A percentile compares a stretch with the other conserved stretches of the same genome.
These are phyloP conservation scores for Zaprionus ornatus DNA, from an alignment of 1,140 invertebrate species.

Conservation along the genomic window DNA sequence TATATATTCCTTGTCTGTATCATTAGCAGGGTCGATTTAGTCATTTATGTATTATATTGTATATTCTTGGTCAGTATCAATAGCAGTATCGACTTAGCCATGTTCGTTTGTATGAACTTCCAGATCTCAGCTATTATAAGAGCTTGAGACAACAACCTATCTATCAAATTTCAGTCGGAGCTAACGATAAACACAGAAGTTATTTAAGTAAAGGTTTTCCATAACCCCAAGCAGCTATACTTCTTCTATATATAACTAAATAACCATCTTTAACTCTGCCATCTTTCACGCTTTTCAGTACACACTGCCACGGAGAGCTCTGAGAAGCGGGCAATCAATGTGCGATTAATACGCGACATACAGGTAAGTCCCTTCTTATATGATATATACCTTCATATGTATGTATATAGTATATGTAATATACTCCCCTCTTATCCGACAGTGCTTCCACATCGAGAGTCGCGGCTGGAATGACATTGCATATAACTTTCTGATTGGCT, in stretches of 20 bases:
- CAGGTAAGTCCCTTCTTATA: slow-evolving; percentile 63
- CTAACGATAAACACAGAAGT: no score
- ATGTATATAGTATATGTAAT: neutral
- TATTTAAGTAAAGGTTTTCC: no score
- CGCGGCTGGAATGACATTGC: slow-evolving; percentile 86
- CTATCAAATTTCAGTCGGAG: no score
- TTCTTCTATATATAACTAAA: neutral
- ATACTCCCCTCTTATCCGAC: neutral
- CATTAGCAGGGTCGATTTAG: no score
- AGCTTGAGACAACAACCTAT: no score
- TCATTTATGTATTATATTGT: no score
- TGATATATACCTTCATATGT: neutral
- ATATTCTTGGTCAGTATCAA: no score
- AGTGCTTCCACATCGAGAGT: slow-evolving; percentile 86
- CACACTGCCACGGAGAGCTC: slow-evolving; percentile 84
- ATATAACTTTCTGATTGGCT: slow-evolving; percentile 88
- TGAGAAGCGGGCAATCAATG: slow-evolving; percentile 82
- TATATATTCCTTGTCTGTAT: no score
- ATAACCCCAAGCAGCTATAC: no score
- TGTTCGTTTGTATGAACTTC: no score
- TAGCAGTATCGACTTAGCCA: no score
- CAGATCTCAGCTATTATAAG: no score
- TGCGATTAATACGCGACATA: slow-evolving; percentile 83
- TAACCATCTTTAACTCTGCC: neutral
- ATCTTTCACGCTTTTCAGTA: slow-evolving; percentile 49